Evolutionary conservation across 2,797 vertebrate species (phyloP).

Genomic region (Argentina silus): DNA sequence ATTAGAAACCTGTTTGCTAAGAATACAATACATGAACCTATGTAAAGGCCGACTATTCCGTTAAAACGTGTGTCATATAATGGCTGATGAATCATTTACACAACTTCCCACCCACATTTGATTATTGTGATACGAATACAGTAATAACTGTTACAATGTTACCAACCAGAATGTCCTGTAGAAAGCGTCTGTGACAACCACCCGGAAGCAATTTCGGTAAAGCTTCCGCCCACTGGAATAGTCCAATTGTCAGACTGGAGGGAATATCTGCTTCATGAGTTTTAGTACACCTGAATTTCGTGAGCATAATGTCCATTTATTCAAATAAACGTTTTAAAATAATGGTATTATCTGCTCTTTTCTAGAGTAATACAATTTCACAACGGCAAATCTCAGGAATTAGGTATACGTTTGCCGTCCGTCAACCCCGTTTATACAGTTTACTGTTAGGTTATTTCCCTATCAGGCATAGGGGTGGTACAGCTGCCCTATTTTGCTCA

Average conservation of each 20-base stretch:
- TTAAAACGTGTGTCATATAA: too few relatives aligned
- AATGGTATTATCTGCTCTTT: too few relatives aligned
- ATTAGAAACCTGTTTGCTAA: too few relatives aligned
- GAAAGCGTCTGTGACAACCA: constrained; percentile 77
- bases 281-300: accelerated
- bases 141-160: too few relatives aligned
- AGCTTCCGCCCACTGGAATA: constrained; percentile 63
- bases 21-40: too few relatives aligned
- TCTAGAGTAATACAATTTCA: not conserved
- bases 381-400: not conserved
- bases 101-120: not conserved
- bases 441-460: not conserved
- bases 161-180: too few relatives aligned
- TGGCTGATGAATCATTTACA: too few relatives aligned
- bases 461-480: not conserved
- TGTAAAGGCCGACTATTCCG: too few relatives aligned
- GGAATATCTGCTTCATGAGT: accelerated
- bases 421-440: not conserved
- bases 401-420: not conserved
- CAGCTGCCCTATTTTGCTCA: not conserved
- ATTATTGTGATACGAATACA: not conserved
- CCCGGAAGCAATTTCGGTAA: constrained; percentile 50
- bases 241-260: constrained; percentile 33
- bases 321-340: not conserved
- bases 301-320: not conserved